These are phyloP conservation scores for Myocastor coypus DNA, from an alignment of 2,113 vertebrate genomes.

Conservation along the genomic window DNA sequence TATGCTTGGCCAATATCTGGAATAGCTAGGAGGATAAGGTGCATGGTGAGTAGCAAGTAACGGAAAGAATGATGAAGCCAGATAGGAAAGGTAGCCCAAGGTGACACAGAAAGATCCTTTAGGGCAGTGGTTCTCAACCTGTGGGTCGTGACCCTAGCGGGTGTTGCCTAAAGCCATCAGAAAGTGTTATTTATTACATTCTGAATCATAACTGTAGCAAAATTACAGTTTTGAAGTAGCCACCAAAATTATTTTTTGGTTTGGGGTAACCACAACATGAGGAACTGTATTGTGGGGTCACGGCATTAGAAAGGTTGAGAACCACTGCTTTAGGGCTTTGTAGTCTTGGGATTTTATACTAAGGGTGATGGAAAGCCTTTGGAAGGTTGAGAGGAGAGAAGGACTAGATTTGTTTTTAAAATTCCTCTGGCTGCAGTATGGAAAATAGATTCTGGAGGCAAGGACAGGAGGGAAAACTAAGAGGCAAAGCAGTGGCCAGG, in stretches of 20 bases:
- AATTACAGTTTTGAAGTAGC: too few species aligned
- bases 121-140: too few species aligned
- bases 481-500: neutral
- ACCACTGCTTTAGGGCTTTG: neutral
- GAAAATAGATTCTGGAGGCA: neutral
- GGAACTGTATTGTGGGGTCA: too few species aligned
- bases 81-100: neutral
- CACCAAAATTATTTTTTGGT: too few species aligned
- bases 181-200: too few species aligned
- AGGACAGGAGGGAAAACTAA: neutral
- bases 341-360: neutral
- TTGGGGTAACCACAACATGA: too few species aligned
- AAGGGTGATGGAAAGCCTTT: neutral
- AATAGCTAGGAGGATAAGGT: neutral
- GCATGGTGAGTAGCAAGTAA: neutral
- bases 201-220: too few species aligned
- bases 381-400: conserved; percentile 3
- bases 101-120: too few species aligned
- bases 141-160: too few species aligned
- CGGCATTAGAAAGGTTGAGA: too few species aligned
- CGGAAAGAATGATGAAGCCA: neutral
- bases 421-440: neutral
- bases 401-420: neutral
- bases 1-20: neutral
- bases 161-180: too few species aligned